Base-by-base conservation (phyloP, 2,113 vertebrate species). In the Chamaea fasciata region DNA sequence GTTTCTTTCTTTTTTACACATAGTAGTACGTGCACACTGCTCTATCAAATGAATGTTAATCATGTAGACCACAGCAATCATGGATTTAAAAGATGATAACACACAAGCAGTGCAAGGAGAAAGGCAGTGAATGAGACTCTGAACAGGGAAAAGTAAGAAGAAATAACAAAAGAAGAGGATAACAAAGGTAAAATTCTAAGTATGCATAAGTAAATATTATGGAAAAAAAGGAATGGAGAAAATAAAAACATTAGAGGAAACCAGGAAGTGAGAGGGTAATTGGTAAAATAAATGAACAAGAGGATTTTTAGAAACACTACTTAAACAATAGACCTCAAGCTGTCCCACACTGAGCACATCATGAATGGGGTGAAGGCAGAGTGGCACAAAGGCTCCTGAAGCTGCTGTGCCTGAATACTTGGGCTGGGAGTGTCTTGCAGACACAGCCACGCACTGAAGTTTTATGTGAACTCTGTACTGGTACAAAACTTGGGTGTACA, bases 371-470 rank as follows among this genome's bases (percentile, higher is more conserved):
- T 0, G 0, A 44, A 28, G 41, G 27, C 44, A 64, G 65, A 33
- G 9, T 3, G 52, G 50, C 62, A 67, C 27, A 44, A 79, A 57
- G 35, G 44, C 20, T 33, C 57, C 44, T n/a, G 37, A 86, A 76
- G 31, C 71, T 71, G 31, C 71, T 71, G 13, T 4, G 42, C 28
- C 70, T 67, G 37, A 86, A 53, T 23, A 10, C 11, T n/a, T n/a
- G 57, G 49, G 77, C 68, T 87, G 53, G 63, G 73, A 83, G 57
- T 6, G 31, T 19, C 60, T 27, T 9, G 33, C 67, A 89, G 50
- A 30, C n/a, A 37, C 1, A 89, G 46, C 26, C n/a, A 42, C 0
- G 1, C 27, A 39, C 47, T 35, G n/a, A 4, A 2, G 57, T 33
- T 35, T 7, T 7, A 22, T 2, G 11, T 33, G 41, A 83, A 7